Evolutionary conservation across 1,140 invertebrate species (phyloP).

Genomic region (Vanessa atalanta): DNA sequence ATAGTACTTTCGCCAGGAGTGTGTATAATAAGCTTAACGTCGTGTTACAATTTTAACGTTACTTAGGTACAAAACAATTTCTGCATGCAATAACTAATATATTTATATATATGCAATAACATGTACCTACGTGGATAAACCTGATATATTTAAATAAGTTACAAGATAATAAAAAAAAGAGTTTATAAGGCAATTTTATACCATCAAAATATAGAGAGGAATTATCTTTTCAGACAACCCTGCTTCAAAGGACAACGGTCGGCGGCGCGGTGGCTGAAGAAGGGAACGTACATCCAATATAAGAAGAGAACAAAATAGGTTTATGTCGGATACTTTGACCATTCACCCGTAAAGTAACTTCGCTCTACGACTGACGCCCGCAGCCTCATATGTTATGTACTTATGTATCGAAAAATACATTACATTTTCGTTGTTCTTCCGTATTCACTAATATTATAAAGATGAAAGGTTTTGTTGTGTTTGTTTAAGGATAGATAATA

Average conservation of each 20-base stretch:
- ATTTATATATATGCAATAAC: too few species aligned
- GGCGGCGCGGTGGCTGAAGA: slow-evolving; percentile 69
- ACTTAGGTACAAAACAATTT: too few species aligned
- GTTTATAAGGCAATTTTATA: not conserved
- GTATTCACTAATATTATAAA: slow-evolving; percentile 6
- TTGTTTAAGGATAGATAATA: too few species aligned
- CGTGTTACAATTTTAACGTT: too few species aligned
- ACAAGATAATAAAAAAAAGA: too few species aligned
- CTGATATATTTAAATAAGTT: not conserved
- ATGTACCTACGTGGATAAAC: not conserved
- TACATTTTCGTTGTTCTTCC: slow-evolving; percentile 17
- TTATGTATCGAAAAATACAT: slow-evolving; percentile 26
- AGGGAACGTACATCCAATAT: slow-evolving; percentile 79
- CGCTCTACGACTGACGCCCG: slow-evolving; percentile 68
- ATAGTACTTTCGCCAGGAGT: too few species aligned
- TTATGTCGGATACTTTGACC: slow-evolving; percentile 80
- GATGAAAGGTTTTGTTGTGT: not conserved
- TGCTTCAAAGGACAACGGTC: slow-evolving; percentile 65
- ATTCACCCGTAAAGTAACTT: slow-evolving; percentile 78
- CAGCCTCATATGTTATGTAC: slow-evolving; percentile 52
- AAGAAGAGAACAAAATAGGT: slow-evolving; percentile 81
- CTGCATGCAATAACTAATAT: too few species aligned
- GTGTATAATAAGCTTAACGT: too few species aligned
- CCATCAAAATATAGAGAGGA: not conserved
- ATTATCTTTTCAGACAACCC: slow-evolving; percentile 53